A percentile compares a stretch with the other conserved stretches of the same genome.
Evolutionary conservation across 2,888 invertebrate genomes (phyloP).

Genomic region (Ommatoiulus sabulosus): DNA sequence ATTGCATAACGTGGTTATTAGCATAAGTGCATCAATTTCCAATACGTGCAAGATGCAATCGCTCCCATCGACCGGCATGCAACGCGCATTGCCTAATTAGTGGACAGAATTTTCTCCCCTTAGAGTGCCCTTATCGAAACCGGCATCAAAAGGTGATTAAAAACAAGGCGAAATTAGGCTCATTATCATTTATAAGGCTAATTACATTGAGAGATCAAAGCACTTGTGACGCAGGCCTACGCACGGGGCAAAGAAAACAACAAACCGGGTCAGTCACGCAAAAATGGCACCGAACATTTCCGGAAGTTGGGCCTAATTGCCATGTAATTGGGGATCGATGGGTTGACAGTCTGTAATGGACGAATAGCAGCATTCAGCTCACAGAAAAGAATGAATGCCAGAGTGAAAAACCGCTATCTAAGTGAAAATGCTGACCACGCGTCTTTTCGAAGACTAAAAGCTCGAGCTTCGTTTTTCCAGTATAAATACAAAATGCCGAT

Average conservation of each 20-base stretch:
- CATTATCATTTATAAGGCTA: slow-evolving; percentile 40
- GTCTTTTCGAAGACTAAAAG: too few species aligned
- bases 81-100: slow-evolving; percentile 30
- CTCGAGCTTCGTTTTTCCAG: too few species aligned
- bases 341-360: not conserved
- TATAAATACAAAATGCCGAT: too few species aligned
- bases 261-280: not conserved
- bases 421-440: not conserved
- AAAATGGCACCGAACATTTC: slow-evolving; percentile 11
- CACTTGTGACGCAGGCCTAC: not conserved
- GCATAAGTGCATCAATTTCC: slow-evolving; percentile 40
- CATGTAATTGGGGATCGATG: slow-evolving; percentile 24
- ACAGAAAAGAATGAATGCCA: not conserved
- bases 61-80: slow-evolving; percentile 35
- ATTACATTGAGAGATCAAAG: slow-evolving; percentile 40
- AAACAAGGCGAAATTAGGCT: slow-evolving; percentile 26
- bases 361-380: not conserved
- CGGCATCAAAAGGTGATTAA: slow-evolving; percentile 35
- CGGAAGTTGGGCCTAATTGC: slow-evolving; percentile 11
- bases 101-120: slow-evolving; percentile 26
- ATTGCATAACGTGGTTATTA: slow-evolving; percentile 7
- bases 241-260: not conserved
- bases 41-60: slow-evolving; percentile 25
- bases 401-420: not conserved
- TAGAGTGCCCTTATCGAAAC: slow-evolving; percentile 32